A percentile compares a stretch with the other conserved stretches of the same genome.
phyloP scores from a whole-genome alignment of 2,113 vertebrate species.

The Ochotona princeps region DNA sequence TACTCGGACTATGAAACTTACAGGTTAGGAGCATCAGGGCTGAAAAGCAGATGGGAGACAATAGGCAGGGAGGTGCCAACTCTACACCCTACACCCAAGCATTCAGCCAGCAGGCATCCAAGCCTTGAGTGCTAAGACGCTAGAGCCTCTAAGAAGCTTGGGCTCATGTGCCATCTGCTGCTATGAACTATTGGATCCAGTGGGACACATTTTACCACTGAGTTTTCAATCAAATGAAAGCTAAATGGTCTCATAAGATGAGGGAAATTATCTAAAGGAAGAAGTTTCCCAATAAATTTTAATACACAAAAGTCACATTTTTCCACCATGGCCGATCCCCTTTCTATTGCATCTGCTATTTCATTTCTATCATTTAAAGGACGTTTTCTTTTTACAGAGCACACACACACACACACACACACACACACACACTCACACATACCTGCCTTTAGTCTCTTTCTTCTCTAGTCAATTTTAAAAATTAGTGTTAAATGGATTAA shows the following conservation, averaged over 20 bases:
- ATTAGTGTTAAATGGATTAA: background rate
- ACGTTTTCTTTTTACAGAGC: background rate
- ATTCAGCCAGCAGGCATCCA: too few species aligned
- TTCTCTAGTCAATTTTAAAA: background rate
- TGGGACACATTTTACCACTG: background rate
- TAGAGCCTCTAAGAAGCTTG: background rate
- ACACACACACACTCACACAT: background rate
- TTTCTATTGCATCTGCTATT: background rate
- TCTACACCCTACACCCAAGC: background rate
- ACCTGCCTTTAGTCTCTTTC: background rate
- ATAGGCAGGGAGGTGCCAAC: background rate
- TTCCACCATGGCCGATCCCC: background rate
- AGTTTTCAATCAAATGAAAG: slow-evolving; percentile 14
- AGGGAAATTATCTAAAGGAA: background rate
- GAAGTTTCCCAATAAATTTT: background rate
- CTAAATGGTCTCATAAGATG: background rate
- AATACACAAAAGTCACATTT: background rate
- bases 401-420: background rate
- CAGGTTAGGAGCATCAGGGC: background rate
- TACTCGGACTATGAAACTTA: background rate
- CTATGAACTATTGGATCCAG: background rate
- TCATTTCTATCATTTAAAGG: background rate
- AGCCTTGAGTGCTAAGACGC: background rate
- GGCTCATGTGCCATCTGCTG: background rate
- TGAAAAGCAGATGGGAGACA: background rate